These are phyloP conservation scores for Enteromius radiatus DNA, from an alignment of 2,797 vertebrate genomes.

Conservation along the genomic window DNA sequence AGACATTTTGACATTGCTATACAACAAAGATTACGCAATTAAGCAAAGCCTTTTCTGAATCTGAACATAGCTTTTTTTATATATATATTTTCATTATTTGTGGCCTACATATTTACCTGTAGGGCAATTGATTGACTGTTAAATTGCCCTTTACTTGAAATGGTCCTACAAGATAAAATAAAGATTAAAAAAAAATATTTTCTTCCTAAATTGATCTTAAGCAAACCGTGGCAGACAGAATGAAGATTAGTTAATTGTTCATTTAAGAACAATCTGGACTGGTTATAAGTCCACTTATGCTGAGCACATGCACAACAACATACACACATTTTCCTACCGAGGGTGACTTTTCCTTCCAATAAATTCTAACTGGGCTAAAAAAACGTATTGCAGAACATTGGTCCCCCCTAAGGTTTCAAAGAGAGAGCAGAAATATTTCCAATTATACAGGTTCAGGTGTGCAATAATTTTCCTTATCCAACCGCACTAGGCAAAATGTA, in stretches of 20 bases:
- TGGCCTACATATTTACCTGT: not conserved
- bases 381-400: not conserved
- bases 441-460: slow-evolving; percentile 30
- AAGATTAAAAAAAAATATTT: not conserved
- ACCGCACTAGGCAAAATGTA: slow-evolving; percentile 4
- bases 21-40: not conserved
- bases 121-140: not conserved
- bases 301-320: slow-evolving; percentile 5
- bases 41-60: not conserved
- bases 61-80: not conserved
- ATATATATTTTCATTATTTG: not conserved
- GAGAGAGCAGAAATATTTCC: not conserved
- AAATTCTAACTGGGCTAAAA: slow-evolving; percentile 1
- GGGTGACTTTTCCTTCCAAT: not conserved
- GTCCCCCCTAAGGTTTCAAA: slow-evolving; percentile 8
- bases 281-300: slow-evolving; percentile 32
- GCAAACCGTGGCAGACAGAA: slow-evolving; percentile 8
- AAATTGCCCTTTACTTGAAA: not conserved
- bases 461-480: slow-evolving; percentile 7
- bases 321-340: not conserved
- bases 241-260: slow-evolving; percentile 38
- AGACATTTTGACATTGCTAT: not conserved
- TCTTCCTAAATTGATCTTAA: not conserved
- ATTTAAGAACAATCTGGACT: slow-evolving; percentile 31
- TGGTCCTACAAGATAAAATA: not conserved